Evolutionary conservation across 2,797 vertebrate genomes (phyloP), one percentile per base, ranked within the genome.

Genomic region (Enteromius radiatus): DNA sequence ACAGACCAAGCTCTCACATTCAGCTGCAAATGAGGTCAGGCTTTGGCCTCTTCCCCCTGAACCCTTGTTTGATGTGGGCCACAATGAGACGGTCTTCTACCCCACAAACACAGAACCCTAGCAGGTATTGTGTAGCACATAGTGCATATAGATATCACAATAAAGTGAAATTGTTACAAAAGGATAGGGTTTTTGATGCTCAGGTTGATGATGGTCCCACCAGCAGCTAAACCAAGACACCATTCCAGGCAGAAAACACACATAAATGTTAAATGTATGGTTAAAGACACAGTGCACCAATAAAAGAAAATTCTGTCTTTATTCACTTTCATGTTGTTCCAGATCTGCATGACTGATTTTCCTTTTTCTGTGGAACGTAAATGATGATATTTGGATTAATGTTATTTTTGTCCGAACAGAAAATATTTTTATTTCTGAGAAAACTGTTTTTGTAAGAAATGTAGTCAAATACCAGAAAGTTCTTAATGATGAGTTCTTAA

Each of bases 21-120:
- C 82, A 96, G 86, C 95, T 96, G 95, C 94, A 96, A 96, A 96
- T 97, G 92, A 97, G 93, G 88, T 88, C 88, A 81, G 86, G 87
- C 90, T 89, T 87, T 65, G 85, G 86, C 54, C 84, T 81, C 80
- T 84, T 47, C 78, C 2, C 67, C 52, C 80, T 73, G 59, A 52
- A 75, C 77, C 69, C 83, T 83, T 92, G 92, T 96, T 96, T 96
- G 94, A 95, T 96, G 93, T 96, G 90, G 90, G 91, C 93, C 91
- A 94, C 92, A 94, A 94, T 93, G 89, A 91, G 92, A 84, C 93
- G 90, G 91, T 83, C 87, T 93, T 92, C 92, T 92, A 90, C 92
- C 89, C 88, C 90, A 86, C 85, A 84, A 91, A 92, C 68, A 82
- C 56, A 69, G 81, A 93, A 90, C 88, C 84, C 88, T 88, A 90